A percentile compares a stretch with the other conserved stretches of the same genome.
Conservation (phyloP, 1,140 invertebrate genomes). For the Nymphalis io region DNA sequence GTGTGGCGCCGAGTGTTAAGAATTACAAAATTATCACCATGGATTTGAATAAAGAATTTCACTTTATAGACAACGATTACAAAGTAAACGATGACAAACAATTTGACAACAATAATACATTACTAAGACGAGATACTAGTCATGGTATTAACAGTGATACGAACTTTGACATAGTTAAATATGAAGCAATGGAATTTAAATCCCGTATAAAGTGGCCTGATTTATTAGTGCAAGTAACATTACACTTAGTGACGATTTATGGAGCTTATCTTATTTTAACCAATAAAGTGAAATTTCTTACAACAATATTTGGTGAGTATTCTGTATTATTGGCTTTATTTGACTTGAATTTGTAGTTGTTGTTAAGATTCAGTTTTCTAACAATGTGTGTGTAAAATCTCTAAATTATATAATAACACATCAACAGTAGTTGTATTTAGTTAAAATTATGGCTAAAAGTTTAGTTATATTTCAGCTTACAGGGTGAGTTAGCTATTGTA, state of each 20-base stretch:
- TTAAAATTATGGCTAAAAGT: too few species aligned
- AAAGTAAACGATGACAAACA: conserved; percentile 41
- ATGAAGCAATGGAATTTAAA: conserved; percentile 80
- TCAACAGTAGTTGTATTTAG: too few species aligned
- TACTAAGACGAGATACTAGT: conserved; percentile 43
- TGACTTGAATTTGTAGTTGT: too few species aligned
- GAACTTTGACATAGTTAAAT: conserved; percentile 64
- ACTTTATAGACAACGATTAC: conserved; percentile 37
- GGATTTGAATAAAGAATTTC: conserved; percentile 49
- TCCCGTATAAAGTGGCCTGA: conserved; percentile 86
- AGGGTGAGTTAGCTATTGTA: too few species aligned
- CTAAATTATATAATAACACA: too few species aligned
- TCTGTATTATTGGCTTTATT: not conserved
- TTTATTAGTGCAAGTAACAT: conserved; percentile 83
- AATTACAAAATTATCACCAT: conserved; percentile 48
- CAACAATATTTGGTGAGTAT: conserved; percentile 87
- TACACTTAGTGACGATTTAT: conserved; percentile 86
- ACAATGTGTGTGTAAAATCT: too few species aligned
- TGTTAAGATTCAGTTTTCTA: too few species aligned
- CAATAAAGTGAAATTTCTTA: conserved; percentile 83
- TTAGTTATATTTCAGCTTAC: too few species aligned
- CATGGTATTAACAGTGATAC: conserved; percentile 50
- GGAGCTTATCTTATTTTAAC: conserved; percentile 85
- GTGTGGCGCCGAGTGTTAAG: conserved; percentile 64
- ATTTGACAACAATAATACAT: conserved; percentile 55